Conservation (phyloP, 2,113 vertebrate species). For the Ranitomeya variabilis region DNA sequence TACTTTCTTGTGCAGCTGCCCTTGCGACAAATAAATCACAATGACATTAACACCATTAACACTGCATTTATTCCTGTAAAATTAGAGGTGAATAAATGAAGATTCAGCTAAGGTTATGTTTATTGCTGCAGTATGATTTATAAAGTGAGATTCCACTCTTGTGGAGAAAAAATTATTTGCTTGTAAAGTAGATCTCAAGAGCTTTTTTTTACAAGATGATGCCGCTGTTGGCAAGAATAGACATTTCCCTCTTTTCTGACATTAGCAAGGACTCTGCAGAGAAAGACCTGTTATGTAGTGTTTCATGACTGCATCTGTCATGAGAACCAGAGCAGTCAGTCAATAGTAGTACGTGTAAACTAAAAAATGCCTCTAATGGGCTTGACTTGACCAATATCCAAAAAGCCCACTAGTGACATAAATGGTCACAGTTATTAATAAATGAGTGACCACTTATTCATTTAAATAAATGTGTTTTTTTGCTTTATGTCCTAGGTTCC, state of each 20-base stretch:
- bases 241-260: background rate
- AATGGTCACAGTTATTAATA: too few species aligned
- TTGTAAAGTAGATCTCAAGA: background rate
- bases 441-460: background rate
- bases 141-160: background rate
- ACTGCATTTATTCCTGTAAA: background rate
- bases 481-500: constrained; percentile 70
- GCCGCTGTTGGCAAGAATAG: background rate
- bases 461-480: constrained; percentile 33
- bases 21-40: background rate
- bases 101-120: background rate
- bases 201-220: background rate
- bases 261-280: background rate
- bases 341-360: background rate
- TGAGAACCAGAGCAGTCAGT: background rate
- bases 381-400: background rate
- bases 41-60: background rate
- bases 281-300: background rate
- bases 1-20: background rate
- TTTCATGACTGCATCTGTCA: too few species aligned
- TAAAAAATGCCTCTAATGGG: background rate
- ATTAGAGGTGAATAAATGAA: background rate
- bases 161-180: background rate
- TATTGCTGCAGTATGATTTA: background rate
- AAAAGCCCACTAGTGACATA: background rate